Evolutionary conservation across 2,888 invertebrate genomes (phyloP), one percentile per base, ranked within the genome.

Genomic region (Muschampia plurimacula): DNA sequence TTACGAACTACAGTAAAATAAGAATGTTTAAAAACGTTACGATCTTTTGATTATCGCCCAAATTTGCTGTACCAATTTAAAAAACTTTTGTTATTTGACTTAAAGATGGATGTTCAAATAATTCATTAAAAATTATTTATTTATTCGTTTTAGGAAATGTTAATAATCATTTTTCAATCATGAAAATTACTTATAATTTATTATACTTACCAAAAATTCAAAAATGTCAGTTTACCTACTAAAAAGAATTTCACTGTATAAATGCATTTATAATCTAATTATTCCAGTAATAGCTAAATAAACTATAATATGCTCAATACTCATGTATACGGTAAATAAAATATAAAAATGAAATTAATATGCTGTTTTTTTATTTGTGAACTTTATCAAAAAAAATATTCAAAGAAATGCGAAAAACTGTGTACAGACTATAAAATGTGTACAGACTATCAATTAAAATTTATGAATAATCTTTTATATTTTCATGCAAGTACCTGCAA

Each of bases 311-410:
- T 67, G 55, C 67, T 57, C 59, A 72, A 72, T 72, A 67, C 72
- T 72, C 72, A 72, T 72, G 72, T 72, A 72, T 72, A 72, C 72
- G 72, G 41, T 52, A 44, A 72, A 49, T 67, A 63, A 65, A 72
- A 65, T 70, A 71, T 41, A 41, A 28, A 63, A 39, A 67, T 28
- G 28, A 28, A 64, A 52, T 59, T 32, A 39, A 49, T 32, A 22
- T 49, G 10, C 22, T 65, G 15, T 32, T 69, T 64, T 12, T 52
- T 62, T 13, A 39, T 9, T 36, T 59, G 2, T 36, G 0, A 13
- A 13, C 36, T 59, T 59, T 3, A 13, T 36, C 4, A 49, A 49
- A 13, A 32, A 7, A n/a, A 9, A 46, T 22, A 22, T 22, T 22
- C 22, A 22, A 22, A 22, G 22, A 22, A 22, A 22, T 22, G 1